Percentiles rank a stretch among this genome's conserved stretches.
Conservation (phyloP, 2,888 invertebrate species). For the Ptychoptera contaminata region DNA sequence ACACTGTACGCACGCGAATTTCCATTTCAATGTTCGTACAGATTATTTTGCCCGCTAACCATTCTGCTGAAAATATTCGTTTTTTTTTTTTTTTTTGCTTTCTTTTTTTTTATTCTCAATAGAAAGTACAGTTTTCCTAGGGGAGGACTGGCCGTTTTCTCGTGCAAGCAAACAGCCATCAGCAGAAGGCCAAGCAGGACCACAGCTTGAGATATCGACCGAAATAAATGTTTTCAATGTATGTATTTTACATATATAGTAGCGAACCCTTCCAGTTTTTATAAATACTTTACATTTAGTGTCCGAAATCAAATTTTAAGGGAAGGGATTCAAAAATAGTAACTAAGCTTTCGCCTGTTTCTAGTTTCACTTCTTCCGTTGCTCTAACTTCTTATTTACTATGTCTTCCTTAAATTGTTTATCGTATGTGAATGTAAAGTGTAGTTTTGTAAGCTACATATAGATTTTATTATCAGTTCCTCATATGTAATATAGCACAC, state of each 20-base stretch:
- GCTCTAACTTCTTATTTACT: background rate
- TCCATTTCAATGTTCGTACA: constrained; percentile 1
- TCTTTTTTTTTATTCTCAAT: too few species aligned
- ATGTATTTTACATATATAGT: constrained; percentile 2
- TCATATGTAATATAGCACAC: too few species aligned
- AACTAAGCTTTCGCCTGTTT: too few species aligned
- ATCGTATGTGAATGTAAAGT: too few species aligned
- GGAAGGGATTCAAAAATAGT: too few species aligned
- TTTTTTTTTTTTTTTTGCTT: background rate
- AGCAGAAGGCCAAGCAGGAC: too few species aligned
- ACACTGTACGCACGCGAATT: background rate
- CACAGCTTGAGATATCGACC: constrained; percentile 2
- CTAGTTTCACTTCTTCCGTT: background rate
- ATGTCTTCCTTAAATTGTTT: background rate
- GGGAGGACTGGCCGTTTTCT: too few species aligned
- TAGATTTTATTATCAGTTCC: too few species aligned
- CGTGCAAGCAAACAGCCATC: too few species aligned
- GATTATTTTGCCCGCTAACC: background rate
- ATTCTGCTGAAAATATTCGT: background rate
- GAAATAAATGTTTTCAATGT: constrained; percentile 2
- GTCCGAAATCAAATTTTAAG: background rate
- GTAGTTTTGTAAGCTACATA: too few species aligned
- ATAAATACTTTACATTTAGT: background rate
- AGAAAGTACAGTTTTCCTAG: too few species aligned
- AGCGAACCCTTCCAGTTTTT: background rate